A percentile compares a stretch with the other conserved stretches of the same genome.
Conservation (phyloP, 92 coral and sea anemone species). For the Blastomussa wellsi region DNA sequence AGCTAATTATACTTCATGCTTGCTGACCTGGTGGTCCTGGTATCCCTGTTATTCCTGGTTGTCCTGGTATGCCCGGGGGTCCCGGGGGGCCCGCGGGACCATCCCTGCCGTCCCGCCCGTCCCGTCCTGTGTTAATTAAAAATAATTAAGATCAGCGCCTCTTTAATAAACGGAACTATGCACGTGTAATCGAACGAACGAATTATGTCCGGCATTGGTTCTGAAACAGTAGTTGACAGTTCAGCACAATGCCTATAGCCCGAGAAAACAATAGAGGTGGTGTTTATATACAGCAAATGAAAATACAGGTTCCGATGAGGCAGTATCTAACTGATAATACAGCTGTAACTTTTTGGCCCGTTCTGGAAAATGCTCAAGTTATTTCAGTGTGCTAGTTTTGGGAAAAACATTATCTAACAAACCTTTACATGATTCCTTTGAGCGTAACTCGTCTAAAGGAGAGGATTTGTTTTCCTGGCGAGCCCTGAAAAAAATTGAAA, state of each 20-base stretch:
- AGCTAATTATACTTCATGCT: background rate
- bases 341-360: too few relatives aligned
- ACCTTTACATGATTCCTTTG: background rate
- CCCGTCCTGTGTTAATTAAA: background rate
- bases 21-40: constrained; percentile 2
- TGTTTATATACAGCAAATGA: too few relatives aligned
- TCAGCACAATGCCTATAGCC: too few relatives aligned
- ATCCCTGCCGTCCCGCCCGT: constrained; percentile 17
- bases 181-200: too few relatives aligned
- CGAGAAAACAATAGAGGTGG: too few relatives aligned
- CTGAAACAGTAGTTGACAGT: too few relatives aligned
- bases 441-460: background rate
- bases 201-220: too few relatives aligned
- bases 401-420: background rate
- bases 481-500: background rate
- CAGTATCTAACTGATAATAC: too few relatives aligned
- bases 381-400: too few relatives aligned
- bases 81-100: constrained; percentile 42
- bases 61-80: background rate
- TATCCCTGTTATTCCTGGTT: background rate
- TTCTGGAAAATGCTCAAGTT: too few relatives aligned
- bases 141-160: background rate
- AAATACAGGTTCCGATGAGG: too few relatives aligned
- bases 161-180: too few relatives aligned
- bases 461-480: constrained; percentile 11